Conservation (phyloP, 2,797 vertebrate species). For the Lates japonicus region DNA sequence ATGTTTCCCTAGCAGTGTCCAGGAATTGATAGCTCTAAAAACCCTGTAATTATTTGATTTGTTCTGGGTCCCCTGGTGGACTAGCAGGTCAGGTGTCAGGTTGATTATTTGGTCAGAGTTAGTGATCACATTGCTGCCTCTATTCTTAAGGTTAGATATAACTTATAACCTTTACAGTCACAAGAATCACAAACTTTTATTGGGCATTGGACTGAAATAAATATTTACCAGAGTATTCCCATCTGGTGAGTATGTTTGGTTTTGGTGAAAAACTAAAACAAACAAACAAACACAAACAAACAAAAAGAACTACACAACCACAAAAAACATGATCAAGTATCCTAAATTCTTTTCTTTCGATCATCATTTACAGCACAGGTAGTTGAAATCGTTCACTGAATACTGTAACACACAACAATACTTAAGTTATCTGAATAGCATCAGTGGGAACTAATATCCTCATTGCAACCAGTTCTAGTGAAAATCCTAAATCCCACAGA, state of each 20-base stretch:
- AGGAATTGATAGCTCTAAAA: slow-evolving; percentile 20
- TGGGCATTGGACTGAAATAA: slow-evolving; percentile 1
- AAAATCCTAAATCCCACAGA: slow-evolving; percentile 14
- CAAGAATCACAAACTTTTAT: slow-evolving; percentile 7
- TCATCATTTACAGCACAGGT: background rate
- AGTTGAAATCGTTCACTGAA: slow-evolving; percentile 10
- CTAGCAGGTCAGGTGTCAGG: slow-evolving; percentile 2
- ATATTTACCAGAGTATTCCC: background rate
- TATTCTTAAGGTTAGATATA: slow-evolving; percentile 30
- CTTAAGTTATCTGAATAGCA: slow-evolving; percentile 2
- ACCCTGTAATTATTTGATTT: slow-evolving; percentile 12
- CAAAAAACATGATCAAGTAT: background rate
- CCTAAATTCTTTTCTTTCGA: background rate
- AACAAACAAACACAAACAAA: background rate
- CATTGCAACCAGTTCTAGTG: slow-evolving; percentile 16
- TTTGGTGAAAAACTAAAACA: background rate
- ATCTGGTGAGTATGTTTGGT: background rate
- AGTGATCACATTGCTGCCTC: slow-evolving; percentile 27
- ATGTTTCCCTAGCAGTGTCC: slow-evolving; percentile 18
- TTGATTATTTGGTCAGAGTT: slow-evolving; percentile 19
- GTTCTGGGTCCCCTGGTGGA: background rate
- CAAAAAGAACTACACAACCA: background rate
- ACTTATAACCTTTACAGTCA: slow-evolving; percentile 6
- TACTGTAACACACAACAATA: slow-evolving; percentile 3
- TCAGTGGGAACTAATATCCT: background rate